These are phyloP conservation scores for Cariama cristata DNA, from an alignment of 2,113 vertebrate species.

Conservation along the genomic window DNA sequence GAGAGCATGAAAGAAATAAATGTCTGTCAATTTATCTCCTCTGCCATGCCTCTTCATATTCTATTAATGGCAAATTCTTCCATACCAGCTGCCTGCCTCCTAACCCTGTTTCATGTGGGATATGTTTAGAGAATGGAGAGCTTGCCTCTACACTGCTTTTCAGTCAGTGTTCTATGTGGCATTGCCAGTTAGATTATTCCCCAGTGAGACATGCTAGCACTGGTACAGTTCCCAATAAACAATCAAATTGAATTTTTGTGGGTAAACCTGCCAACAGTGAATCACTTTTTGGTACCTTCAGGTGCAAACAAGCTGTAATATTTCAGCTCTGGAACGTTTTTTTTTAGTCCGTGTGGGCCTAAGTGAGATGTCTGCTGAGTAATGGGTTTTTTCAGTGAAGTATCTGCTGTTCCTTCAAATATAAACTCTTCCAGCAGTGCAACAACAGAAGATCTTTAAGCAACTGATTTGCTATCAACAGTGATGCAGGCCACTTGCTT, in stretches of 20 bases:
- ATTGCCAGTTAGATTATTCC: background rate
- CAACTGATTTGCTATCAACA: slow-evolving; percentile 5
- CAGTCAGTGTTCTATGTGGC: background rate
- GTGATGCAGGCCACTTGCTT: background rate
- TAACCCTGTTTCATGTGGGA: background rate
- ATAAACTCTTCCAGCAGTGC: background rate
- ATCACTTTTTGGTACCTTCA: slow-evolving; percentile 17
- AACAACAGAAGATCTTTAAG: slow-evolving; percentile 30
- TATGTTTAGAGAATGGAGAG: background rate
- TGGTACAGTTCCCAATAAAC: background rate
- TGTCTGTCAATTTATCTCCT: background rate
- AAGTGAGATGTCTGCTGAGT: slow-evolving; percentile 1
- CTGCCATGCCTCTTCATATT: background rate
- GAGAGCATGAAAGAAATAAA: background rate
- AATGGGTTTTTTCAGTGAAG: background rate
- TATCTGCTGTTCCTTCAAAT: background rate
- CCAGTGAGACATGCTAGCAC: background rate
- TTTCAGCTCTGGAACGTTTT: background rate
- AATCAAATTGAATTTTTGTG: slow-evolving; percentile 9
- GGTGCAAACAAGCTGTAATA: background rate
- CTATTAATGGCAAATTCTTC: background rate
- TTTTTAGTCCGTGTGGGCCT: background rate
- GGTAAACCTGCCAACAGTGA: slow-evolving; percentile 27
- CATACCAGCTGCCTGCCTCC: background rate
- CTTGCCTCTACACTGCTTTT: background rate